A percentile compares a stretch with the other conserved stretches of the same genome.
phyloP scores from a whole-genome alignment of 2,888 invertebrate species.

The Rhamnusium bicolor region DNA sequence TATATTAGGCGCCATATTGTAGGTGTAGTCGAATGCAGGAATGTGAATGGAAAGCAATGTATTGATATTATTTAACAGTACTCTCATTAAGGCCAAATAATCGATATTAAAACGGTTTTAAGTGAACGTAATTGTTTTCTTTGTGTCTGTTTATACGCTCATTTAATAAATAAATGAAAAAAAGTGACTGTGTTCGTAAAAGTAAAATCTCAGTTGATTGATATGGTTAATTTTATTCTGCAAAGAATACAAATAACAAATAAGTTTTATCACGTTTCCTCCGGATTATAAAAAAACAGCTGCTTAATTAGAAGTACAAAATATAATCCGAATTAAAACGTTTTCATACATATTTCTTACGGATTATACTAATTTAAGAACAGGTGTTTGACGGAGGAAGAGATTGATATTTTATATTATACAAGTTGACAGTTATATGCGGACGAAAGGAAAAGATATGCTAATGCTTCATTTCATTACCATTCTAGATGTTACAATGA shows the following conservation, averaged over 20 bases:
- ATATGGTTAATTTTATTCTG: neutral
- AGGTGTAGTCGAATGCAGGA: neutral
- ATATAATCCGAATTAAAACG: neutral
- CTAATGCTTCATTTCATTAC: neutral
- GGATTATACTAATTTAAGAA: neutral
- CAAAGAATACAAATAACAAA: too few relatives aligned
- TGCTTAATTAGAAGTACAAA: neutral
- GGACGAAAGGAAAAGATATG: neutral
- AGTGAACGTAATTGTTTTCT: neutral
- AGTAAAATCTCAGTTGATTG: too few relatives aligned
- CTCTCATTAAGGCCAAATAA: neutral
- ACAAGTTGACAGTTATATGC: too few relatives aligned
- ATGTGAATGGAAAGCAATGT: neutral
- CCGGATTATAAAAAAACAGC: too few relatives aligned
- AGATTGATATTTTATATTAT: neutral
- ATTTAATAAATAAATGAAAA: too few relatives aligned
- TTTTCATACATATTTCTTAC: neutral
- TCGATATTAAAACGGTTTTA: neutral
- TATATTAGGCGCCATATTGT: neutral
- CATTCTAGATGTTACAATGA: neutral
- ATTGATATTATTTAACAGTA: neutral
- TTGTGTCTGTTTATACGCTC: neutral
- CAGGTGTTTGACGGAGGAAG: slow-evolving; percentile 2
- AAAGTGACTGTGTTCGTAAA: neutral
- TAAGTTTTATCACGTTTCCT: too few relatives aligned